These are phyloP conservation scores for Dinothrombium tinctorium DNA, from an alignment of 1,140 invertebrate species.

Conservation along the genomic window DNA sequence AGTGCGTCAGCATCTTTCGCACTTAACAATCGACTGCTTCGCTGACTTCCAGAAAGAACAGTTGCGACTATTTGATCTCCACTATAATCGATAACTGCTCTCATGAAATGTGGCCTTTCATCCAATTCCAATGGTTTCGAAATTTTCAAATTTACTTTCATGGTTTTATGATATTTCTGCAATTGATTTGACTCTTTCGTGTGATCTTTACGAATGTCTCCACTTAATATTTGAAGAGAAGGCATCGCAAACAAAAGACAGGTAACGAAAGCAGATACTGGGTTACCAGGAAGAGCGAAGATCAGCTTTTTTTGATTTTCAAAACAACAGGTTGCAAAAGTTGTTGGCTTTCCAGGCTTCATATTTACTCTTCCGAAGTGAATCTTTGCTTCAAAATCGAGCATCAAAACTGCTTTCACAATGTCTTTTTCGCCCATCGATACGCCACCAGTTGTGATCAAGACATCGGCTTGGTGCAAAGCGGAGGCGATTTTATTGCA, in stretches of 20 bases:
- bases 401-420: slow-evolving; percentile 49
- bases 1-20: slow-evolving; percentile 43
- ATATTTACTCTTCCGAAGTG: slow-evolving; percentile 76
- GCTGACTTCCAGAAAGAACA: slow-evolving; percentile 38
- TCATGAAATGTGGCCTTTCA: slow-evolving; percentile 10
- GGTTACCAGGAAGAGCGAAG: slow-evolving; percentile 80
- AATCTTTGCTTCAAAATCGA: slow-evolving; percentile 48
- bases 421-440: slow-evolving; percentile 92
- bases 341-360: slow-evolving; percentile 91
- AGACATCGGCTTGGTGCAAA: slow-evolving; percentile 37
- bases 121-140: slow-evolving; percentile 1
- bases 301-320: slow-evolving; percentile 43
- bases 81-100: slow-evolving; percentile 5
- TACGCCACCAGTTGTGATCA: slow-evolving; percentile 75
- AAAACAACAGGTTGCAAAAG: slow-evolving; percentile 53
- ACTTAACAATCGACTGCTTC: slow-evolving; percentile 55
- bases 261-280: slow-evolving; percentile 72
- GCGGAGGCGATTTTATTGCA: slow-evolving; percentile 30
- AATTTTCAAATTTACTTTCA: slow-evolving; percentile 1
- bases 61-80: slow-evolving; percentile 28
- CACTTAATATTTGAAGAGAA: slow-evolving; percentile 24
- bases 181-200: background rate
- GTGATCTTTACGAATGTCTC: background rate
- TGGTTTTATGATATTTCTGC: slow-evolving; percentile 2
- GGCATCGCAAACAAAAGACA: slow-evolving; percentile 60